phyloP scores from a whole-genome alignment of 2,113 vertebrate genomes.

The Excalfactoria chinensis region DNA sequence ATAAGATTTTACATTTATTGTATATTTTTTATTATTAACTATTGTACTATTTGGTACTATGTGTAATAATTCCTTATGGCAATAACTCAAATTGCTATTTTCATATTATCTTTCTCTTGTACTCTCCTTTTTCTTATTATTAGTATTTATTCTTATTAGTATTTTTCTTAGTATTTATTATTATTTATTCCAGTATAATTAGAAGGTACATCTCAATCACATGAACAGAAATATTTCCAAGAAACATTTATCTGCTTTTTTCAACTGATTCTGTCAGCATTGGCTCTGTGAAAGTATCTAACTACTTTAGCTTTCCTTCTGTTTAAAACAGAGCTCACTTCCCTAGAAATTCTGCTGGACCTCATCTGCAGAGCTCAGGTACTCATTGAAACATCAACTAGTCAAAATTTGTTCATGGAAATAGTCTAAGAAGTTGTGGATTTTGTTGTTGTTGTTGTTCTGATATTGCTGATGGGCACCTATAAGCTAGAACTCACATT shows the following conservation, averaged over 20 bases:
- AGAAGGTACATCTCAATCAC: neutral
- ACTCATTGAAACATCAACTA: neutral
- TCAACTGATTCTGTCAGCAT: neutral
- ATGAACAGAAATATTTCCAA: neutral
- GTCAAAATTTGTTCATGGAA: neutral
- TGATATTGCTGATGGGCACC: neutral
- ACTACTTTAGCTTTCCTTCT: neutral
- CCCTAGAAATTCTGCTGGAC: neutral
- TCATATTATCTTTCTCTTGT: neutral
- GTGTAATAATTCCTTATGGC: neutral
- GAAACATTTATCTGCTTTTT: neutral
- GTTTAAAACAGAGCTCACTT: neutral
- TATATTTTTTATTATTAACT: conserved; percentile 9
- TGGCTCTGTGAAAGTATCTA: neutral
- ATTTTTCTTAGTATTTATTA: neutral
- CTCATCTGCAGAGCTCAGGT: neutral
- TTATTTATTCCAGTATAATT: neutral
- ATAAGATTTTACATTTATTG: neutral
- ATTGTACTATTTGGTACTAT: neutral
- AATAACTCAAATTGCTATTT: conserved; percentile 17
- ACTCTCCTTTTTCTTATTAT: neutral
- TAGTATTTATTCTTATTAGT: no score
- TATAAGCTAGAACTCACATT: neutral
- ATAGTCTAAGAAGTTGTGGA: neutral
- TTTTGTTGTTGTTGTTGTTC: neutral